Percentiles rank a stretch among this genome's conserved stretches.
phyloP scores from a whole-genome alignment of 2,113 vertebrate genomes.

The Etia nguti region DNA sequence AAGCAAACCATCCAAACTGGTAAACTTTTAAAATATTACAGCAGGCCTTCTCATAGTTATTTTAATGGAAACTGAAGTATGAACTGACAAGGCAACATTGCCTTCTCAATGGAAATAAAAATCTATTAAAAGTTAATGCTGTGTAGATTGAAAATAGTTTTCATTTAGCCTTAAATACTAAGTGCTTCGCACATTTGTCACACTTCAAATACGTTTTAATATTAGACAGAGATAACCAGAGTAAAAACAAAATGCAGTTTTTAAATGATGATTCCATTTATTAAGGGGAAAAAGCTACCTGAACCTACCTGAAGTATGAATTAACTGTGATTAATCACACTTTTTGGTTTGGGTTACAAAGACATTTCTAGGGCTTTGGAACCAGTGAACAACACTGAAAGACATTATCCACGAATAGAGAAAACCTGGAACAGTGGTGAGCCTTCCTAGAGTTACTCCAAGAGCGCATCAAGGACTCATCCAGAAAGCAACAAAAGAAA shows the following conservation, averaged over 20 bases:
- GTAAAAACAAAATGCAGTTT: neutral
- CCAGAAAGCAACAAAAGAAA: neutral
- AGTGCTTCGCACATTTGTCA: neutral
- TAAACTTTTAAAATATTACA: neutral
- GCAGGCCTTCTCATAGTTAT: neutral
- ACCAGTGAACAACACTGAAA: fast-evolving
- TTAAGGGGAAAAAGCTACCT: neutral
- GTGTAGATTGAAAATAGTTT: neutral
- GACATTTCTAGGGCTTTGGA: neutral
- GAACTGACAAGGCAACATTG: neutral
- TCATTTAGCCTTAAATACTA: neutral
- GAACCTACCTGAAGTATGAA: neutral
- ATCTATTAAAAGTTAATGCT: neutral
- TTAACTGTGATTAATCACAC: neutral
- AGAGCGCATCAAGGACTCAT: neutral
- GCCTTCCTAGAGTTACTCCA: neutral
- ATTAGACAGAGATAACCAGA: neutral
- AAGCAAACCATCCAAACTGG: neutral
- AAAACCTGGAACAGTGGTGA: neutral
- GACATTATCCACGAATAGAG: neutral
- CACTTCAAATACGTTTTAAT: neutral
- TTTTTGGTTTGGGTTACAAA: neutral
- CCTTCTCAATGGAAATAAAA: neutral
- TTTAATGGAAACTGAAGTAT: neutral
- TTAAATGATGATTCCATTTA: neutral